Percentiles rank a stretch among this genome's conserved stretches.
Conservation (phyloP, 92 coral and sea anemone genomes). For the Actinernus sp. region DNA sequence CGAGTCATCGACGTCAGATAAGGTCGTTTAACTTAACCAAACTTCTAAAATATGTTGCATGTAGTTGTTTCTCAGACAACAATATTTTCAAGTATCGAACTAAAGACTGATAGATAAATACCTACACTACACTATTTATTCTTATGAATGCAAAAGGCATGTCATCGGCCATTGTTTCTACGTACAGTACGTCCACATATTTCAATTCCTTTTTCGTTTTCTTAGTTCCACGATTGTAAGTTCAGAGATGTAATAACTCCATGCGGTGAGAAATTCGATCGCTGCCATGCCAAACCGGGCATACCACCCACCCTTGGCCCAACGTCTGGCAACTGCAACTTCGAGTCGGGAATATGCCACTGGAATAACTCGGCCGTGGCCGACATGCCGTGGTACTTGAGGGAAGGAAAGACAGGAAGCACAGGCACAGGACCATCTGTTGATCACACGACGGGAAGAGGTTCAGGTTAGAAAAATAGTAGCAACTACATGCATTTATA, state of each 20-base stretch:
- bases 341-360: slow-evolving; percentile 86
- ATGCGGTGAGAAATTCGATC: slow-evolving; percentile 52
- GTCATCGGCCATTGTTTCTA: no score
- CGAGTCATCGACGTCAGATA: no score
- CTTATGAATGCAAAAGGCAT: no score
- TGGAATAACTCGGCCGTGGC: slow-evolving; percentile 88
- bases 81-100: no score
- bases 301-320: slow-evolving; percentile 84
- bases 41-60: no score
- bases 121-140: no score
- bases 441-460: slow-evolving; percentile 84
- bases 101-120: no score
- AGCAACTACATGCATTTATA: no score
- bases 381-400: slow-evolving; percentile 91
- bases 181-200: no score
- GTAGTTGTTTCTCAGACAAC: no score
- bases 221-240: slow-evolving; percentile 69
- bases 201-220: not conserved
- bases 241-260: slow-evolving; percentile 60
- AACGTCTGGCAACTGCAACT: slow-evolving; percentile 74
- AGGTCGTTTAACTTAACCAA: no score
- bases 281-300: slow-evolving; percentile 53
- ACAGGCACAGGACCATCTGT: slow-evolving; percentile 78
- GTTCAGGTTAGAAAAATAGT: slow-evolving; percentile 53
- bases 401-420: slow-evolving; percentile 78